Evolutionary conservation across 2,113 vertebrate species (phyloP).

Genomic region (Trinectes maculatus): DNA sequence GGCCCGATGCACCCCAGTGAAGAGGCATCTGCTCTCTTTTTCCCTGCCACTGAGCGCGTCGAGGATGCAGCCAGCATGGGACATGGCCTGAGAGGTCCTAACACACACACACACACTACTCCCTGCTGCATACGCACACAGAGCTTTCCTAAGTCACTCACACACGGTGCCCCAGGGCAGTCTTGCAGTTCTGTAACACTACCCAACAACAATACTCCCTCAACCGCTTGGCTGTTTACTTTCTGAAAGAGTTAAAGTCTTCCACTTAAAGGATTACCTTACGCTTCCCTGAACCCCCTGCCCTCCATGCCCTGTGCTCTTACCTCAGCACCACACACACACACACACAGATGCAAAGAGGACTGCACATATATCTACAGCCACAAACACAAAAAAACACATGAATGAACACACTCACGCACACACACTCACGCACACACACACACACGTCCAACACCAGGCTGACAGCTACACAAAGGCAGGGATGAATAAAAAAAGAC

Average conservation of each 20-base stretch:
- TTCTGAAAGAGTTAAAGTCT: conserved; percentile 80
- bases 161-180: conserved; percentile 64
- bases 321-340: conserved; percentile 42
- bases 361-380: conserved; percentile 16
- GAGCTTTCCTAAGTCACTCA: conserved; percentile 70
- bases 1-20: conserved; percentile 65
- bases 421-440: neutral
- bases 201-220: conserved; percentile 83
- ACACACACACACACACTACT: conserved; percentile 31
- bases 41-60: conserved; percentile 47
- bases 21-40: conserved; percentile 71
- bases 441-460: neutral
- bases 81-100: conserved; percentile 58
- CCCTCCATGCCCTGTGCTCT: conserved; percentile 53
- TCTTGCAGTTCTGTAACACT: conserved; percentile 80
- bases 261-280: conserved; percentile 83
- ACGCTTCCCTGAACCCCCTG: conserved; percentile 76
- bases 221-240: conserved; percentile 83
- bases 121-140: conserved; percentile 46
- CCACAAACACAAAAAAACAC: conserved; percentile 9
- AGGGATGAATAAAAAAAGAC: conserved; percentile 50
- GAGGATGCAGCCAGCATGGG: conserved; percentile 55
- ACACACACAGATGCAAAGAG: conserved; percentile 9
- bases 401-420: conserved; percentile 6
- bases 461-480: conserved; percentile 62